phyloP scores from a whole-genome alignment of 1,140 invertebrate genomes.

The Halesus radiatus region DNA sequence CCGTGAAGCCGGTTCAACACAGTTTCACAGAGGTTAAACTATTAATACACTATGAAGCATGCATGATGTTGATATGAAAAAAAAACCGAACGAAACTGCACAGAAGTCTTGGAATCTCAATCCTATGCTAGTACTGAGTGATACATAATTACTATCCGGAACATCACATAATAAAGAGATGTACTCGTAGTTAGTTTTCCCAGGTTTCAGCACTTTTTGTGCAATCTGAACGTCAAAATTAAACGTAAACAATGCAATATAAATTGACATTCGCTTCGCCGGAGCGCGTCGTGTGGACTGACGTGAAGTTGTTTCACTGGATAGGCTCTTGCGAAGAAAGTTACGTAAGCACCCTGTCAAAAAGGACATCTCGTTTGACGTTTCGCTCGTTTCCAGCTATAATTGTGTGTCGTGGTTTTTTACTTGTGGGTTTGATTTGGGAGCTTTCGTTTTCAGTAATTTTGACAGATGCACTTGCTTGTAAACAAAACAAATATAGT shows the following conservation, averaged over 20 bases:
- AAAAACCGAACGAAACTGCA: background rate
- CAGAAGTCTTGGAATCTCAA: too few relatives aligned
- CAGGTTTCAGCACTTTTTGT: too few relatives aligned
- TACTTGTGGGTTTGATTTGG: too few relatives aligned
- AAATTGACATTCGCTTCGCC: background rate
- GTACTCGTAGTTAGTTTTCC: too few relatives aligned
- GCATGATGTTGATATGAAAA: background rate
- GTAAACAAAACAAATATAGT: too few relatives aligned
- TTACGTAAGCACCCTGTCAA: background rate
- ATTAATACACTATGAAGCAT: background rate
- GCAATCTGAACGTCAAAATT: background rate
- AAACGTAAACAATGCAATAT: background rate
- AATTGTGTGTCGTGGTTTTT: too few relatives aligned
- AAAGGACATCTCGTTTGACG: background rate
- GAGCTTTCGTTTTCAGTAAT: too few relatives aligned
- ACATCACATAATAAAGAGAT: too few relatives aligned
- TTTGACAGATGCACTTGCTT: too few relatives aligned
- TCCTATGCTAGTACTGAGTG: too few relatives aligned
- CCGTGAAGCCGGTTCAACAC: background rate
- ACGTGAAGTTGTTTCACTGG: background rate
- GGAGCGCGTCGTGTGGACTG: background rate
- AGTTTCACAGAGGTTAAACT: constrained; percentile 2
- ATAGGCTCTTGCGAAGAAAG: background rate
- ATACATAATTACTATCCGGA: too few relatives aligned
- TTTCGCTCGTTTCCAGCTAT: too few relatives aligned